phyloP scores from a whole-genome alignment of 2,888 invertebrate species.

The Drosophila buzzatii region DNA sequence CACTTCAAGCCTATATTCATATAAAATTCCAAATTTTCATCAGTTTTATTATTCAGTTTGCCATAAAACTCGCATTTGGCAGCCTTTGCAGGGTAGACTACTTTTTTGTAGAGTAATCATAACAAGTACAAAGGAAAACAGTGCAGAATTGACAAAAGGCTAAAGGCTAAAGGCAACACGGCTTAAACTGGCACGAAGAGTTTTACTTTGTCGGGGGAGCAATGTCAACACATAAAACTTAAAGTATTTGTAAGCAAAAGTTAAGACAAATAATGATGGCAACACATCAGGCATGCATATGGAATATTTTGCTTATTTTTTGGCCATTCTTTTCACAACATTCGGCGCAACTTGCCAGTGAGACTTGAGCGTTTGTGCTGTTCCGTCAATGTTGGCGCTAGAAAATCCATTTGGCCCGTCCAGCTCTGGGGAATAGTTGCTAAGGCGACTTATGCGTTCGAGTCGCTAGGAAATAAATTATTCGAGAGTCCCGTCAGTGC shows the following conservation, averaged over 20 bases:
- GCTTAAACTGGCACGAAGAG: not conserved
- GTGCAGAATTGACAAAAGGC: not conserved
- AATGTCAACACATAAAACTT: conserved; percentile 26
- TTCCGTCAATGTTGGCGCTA: conserved; percentile 33
- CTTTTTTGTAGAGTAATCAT: not conserved
- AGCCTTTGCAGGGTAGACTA: not conserved
- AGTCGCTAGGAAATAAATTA: conserved; percentile 45
- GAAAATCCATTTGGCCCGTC: conserved; percentile 58
- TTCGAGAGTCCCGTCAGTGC: conserved; percentile 25
- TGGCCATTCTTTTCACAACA: not conserved
- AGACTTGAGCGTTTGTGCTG: conserved; percentile 12
- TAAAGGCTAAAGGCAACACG: not conserved
- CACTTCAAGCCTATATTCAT: not conserved
- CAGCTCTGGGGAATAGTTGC: conserved; percentile 55
- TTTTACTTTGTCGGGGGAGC: not conserved
- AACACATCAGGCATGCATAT: conserved; percentile 12
- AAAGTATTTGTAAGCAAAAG: conserved; percentile 24
- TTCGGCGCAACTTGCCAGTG: conserved; percentile 29
- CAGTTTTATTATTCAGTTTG: conserved; percentile 9
- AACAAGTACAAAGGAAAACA: not conserved
- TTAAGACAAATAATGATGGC: conserved; percentile 14
- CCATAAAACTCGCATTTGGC: not conserved
- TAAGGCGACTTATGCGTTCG: conserved; percentile 55
- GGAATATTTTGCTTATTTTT: not conserved
- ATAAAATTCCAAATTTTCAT: conserved; percentile 5